Percentiles rank a stretch among this genome's conserved stretches.
Evolutionary conservation across 2,113 vertebrate species (phyloP).

Genomic region (Camelus bactrianus): DNA sequence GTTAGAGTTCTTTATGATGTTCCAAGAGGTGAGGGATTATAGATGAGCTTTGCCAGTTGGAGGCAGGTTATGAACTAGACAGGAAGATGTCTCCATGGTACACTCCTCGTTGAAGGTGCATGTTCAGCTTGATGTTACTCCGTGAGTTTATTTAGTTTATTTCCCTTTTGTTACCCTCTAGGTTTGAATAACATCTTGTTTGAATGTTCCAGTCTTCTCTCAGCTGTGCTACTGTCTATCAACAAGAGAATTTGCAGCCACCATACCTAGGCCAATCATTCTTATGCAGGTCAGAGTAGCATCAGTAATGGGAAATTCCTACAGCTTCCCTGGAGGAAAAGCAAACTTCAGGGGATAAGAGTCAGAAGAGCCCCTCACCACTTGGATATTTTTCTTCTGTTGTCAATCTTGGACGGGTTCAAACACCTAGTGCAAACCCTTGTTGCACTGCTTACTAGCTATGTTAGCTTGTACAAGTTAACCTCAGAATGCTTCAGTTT

Average conservation of each 20-base stretch:
- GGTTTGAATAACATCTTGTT: constrained; percentile 14
- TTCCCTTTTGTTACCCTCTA: not conserved
- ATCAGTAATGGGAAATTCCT: not conserved
- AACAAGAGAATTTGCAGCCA: not conserved
- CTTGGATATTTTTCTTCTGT: not conserved
- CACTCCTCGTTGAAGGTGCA: not conserved
- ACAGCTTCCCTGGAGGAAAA: not conserved
- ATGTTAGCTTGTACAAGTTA: not conserved
- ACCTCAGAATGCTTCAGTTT: not conserved
- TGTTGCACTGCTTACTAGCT: not conserved
- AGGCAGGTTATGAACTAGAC: not conserved
- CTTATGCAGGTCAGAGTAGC: not conserved
- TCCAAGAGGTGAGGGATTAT: not conserved
- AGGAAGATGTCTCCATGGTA: not conserved
- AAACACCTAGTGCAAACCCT: not conserved
- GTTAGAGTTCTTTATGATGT: not conserved
- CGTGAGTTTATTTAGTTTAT: not conserved
- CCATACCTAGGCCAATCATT: not conserved
- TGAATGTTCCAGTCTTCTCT: not conserved
- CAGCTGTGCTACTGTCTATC: not conserved
- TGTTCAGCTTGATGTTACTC: not conserved
- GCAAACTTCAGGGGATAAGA: not conserved
- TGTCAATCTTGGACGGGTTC: not conserved
- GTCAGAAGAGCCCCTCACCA: not conserved
- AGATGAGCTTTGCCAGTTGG: not conserved